Percentiles rank a stretch among this genome's conserved stretches.
Conservation (phyloP, 2,797 vertebrate genomes). For the Molothrus aeneus region DNA sequence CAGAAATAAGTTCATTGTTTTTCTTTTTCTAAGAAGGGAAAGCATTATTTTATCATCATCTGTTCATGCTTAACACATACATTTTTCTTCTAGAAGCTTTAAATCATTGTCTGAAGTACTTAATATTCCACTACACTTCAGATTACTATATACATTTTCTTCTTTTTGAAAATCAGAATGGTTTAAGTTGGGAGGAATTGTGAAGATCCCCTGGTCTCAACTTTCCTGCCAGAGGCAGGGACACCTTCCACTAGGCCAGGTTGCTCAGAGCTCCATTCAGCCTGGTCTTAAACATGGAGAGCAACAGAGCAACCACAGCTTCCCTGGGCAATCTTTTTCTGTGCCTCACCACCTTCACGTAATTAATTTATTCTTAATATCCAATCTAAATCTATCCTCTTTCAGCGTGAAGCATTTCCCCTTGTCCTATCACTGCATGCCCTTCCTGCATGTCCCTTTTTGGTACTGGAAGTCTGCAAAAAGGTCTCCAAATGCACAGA, state of each 20-base stretch:
- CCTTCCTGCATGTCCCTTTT: background rate
- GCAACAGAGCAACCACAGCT: fast-evolving
- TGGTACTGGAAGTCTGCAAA: background rate
- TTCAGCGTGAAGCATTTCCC: background rate
- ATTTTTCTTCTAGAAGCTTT: background rate
- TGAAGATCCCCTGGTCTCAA: background rate
- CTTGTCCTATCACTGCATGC: too few relatives aligned
- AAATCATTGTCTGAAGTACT: background rate
- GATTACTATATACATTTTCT: background rate
- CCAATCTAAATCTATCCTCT: background rate
- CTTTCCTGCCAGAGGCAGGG: too few relatives aligned
- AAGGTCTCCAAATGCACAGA: background rate
- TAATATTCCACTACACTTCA: background rate
- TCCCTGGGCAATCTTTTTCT: background rate
- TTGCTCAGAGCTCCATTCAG: background rate
- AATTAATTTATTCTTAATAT: background rate
- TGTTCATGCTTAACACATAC: background rate
- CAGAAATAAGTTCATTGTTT: background rate
- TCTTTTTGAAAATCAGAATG: background rate
- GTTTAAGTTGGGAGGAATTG: background rate
- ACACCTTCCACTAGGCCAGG: background rate
- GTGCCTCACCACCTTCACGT: background rate
- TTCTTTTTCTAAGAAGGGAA: background rate
- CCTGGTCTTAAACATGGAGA: background rate
- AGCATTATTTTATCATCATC: background rate